A percentile compares a stretch with the other conserved stretches of the same genome.
Evolutionary conservation across 2,113 vertebrate species (phyloP).

Genomic region (Caranx melampygus): DNA sequence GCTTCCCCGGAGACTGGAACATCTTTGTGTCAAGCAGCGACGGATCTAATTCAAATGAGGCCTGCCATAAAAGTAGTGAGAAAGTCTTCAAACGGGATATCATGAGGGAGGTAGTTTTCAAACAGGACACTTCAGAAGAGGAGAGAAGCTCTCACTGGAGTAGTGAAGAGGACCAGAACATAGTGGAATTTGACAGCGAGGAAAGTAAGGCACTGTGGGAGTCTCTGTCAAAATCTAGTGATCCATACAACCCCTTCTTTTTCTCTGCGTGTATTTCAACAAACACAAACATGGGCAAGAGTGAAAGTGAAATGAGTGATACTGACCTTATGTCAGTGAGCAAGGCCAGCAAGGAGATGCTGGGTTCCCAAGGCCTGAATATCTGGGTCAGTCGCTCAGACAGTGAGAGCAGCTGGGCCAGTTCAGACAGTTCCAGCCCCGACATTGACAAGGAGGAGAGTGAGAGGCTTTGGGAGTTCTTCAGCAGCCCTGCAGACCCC

Average conservation of each 20-base stretch:
- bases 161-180: slow-evolving; percentile 71
- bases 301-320: slow-evolving; percentile 11
- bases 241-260: slow-evolving; percentile 78
- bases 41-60: slow-evolving; percentile 27
- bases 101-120: slow-evolving; percentile 29
- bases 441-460: slow-evolving; percentile 78
- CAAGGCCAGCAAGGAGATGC: slow-evolving; percentile 38
- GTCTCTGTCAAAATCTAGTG: slow-evolving; percentile 73
- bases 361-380: slow-evolving; percentile 39
- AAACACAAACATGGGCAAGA: slow-evolving; percentile 49
- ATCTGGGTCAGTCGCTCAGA: slow-evolving; percentile 74
- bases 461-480: slow-evolving; percentile 81
- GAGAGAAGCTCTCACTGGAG: slow-evolving; percentile 69
- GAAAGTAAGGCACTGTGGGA: slow-evolving; percentile 77
- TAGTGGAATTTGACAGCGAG: slow-evolving; percentile 64
- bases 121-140: slow-evolving; percentile 62
- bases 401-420: slow-evolving; percentile 82
- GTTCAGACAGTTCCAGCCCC: slow-evolving; percentile 74
- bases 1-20: slow-evolving; percentile 80
- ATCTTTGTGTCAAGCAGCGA: slow-evolving; percentile 75
- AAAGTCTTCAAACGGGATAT: slow-evolving; percentile 39
- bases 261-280: slow-evolving; percentile 80
- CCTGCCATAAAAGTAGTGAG: slow-evolving; percentile 34
- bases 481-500: slow-evolving; percentile 76
- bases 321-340: slow-evolving; percentile 9